A percentile compares a stretch with the other conserved stretches of the same genome.
phyloP scores from a whole-genome alignment of 2,797 vertebrate species.

The Alauda arvensis region DNA sequence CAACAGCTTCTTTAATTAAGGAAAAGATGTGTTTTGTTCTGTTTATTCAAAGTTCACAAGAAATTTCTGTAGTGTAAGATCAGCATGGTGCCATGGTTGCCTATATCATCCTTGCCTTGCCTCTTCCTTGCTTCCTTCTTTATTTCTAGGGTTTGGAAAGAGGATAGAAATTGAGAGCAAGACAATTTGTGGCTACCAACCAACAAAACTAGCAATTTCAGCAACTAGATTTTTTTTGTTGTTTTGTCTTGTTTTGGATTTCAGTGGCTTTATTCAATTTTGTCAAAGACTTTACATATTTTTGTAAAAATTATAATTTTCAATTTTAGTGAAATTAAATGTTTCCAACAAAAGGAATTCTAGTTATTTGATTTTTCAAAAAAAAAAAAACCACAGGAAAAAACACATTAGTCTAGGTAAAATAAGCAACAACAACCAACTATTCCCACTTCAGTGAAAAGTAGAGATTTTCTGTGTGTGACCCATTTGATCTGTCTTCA shows the following conservation, averaged over 20 bases:
- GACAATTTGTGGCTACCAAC: neutral
- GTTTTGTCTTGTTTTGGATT: neutral
- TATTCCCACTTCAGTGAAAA: neutral
- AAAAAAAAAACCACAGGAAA: neutral
- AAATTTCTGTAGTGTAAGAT: neutral
- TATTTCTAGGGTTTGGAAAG: neutral
- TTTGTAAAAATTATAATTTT: neutral
- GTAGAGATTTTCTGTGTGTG: neutral
- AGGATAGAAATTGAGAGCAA: neutral
- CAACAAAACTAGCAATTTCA: neutral
- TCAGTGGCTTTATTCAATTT: neutral
- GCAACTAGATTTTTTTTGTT: neutral
- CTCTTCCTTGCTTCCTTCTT: neutral
- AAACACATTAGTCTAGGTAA: neutral
- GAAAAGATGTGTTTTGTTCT: neutral
- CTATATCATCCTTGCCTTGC: neutral
- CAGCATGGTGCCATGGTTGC: neutral
- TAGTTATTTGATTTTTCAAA: neutral
- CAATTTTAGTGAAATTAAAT: neutral
- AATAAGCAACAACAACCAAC: neutral
- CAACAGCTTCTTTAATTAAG: neutral
- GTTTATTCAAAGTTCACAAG: neutral
- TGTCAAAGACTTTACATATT: neutral
- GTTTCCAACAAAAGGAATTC: neutral
- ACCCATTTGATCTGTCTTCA: neutral